Conservation (phyloP, 2,113 vertebrate species). For the Castor canadensis region DNA sequence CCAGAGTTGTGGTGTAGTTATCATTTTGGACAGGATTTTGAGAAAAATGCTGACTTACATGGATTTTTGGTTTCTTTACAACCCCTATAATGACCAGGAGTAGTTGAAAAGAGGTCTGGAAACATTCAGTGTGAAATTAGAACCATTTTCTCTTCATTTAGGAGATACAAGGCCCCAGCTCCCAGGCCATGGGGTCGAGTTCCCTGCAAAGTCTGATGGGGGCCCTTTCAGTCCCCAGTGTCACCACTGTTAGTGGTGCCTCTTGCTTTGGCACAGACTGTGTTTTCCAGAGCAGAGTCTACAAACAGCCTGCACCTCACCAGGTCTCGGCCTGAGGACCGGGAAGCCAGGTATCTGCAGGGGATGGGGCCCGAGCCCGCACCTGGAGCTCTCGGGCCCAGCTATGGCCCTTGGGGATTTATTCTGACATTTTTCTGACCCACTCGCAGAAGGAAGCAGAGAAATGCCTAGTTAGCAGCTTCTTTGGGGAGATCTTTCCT, state of each 20-base stretch:
- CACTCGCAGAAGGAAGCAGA: not conserved
- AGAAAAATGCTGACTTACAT: not conserved
- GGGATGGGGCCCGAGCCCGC: not conserved
- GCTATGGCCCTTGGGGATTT: not conserved
- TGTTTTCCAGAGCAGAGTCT: slow-evolving; percentile 49
- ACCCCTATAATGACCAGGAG: not conserved
- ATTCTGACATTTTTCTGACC: not conserved
- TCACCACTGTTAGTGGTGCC: not conserved
- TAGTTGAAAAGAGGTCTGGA: not conserved
- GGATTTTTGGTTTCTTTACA: not conserved
- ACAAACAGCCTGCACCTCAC: slow-evolving; percentile 41
- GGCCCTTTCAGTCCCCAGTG: not conserved
- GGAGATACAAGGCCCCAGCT: not conserved
- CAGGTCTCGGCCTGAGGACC: slow-evolving; percentile 12
- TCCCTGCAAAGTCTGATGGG: not conserved
- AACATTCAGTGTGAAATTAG: not conserved
- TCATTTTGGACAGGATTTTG: not conserved
- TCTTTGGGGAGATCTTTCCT: not conserved
- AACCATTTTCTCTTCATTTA: not conserved
- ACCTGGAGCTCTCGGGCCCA: not conserved
- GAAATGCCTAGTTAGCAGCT: not conserved
- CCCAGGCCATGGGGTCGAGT: not conserved
- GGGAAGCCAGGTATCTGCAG: slow-evolving; percentile 2
- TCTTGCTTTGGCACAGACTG: not conserved
- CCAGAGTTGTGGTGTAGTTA: not conserved